These are phyloP conservation scores for Papilio protenor DNA, from an alignment of 2,888 invertebrate genomes.

Conservation along the genomic window DNA sequence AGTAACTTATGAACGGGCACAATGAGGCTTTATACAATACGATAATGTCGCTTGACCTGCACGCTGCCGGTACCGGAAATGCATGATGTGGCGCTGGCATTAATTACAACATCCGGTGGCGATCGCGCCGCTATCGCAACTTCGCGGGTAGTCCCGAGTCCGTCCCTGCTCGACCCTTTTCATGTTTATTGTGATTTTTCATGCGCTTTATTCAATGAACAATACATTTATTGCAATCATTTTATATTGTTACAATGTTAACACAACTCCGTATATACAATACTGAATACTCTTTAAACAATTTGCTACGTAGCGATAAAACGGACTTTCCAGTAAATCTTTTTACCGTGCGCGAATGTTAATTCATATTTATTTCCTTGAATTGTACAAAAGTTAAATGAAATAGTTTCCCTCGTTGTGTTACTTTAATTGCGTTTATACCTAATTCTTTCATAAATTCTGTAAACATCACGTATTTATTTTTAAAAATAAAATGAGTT, in stretches of 20 bases:
- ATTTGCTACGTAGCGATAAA: constrained; percentile 21
- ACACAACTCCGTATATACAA: neutral
- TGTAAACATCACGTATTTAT: neutral
- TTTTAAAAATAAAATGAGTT: neutral
- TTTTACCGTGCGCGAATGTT: constrained; percentile 28
- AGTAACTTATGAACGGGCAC: constrained; percentile 63
- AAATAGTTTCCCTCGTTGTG: constrained; percentile 8
- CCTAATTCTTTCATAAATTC: neutral
- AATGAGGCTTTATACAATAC: constrained; percentile 56
- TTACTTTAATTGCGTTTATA: neutral
- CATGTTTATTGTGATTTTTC: constrained; percentile 29
- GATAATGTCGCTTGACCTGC: constrained; percentile 57
- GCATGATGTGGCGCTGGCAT: constrained; percentile 67
- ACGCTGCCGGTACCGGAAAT: constrained; percentile 65
- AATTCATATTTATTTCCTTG: constrained; percentile 30
- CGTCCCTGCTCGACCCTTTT: constrained; percentile 46
- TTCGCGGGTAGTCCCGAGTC: constrained; percentile 47
- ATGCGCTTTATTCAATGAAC: constrained; percentile 34
- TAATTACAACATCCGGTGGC: constrained; percentile 70
- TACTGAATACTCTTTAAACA: constrained; percentile 6
- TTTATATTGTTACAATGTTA: constrained; percentile 27
- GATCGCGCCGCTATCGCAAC: constrained; percentile 61
- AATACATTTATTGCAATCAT: constrained; percentile 22
- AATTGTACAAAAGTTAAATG: constrained; percentile 26
- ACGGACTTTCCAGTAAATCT: constrained; percentile 27